phyloP scores from a whole-genome alignment of 1,140 invertebrate species.

The Drosophila arizonae region DNA sequence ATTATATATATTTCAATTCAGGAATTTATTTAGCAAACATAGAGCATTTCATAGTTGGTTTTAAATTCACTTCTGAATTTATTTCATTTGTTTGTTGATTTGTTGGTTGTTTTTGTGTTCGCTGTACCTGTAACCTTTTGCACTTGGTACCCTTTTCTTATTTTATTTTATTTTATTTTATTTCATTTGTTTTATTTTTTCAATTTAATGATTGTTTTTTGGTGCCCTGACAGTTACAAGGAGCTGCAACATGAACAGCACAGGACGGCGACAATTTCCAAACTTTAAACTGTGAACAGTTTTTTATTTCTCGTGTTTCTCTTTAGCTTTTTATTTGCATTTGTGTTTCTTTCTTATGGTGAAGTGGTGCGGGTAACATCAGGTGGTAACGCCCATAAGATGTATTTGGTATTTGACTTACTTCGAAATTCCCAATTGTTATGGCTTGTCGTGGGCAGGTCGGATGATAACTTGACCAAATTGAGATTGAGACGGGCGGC shows the following conservation, averaged over 20 bases:
- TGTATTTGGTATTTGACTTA: constrained; percentile 29
- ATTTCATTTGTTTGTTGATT: constrained; percentile 54
- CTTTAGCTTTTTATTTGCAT: not conserved
- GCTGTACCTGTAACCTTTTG: constrained; percentile 82
- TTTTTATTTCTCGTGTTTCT: not conserved
- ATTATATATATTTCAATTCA: too few species aligned
- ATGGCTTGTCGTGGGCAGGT: constrained; percentile 5
- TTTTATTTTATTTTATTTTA: constrained; percentile 30
- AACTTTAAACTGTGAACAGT: constrained; percentile 25
- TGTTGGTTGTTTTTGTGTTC: constrained; percentile 16
- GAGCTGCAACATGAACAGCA: constrained; percentile 42
- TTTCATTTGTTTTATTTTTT: constrained; percentile 43
- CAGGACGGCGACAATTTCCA: constrained; percentile 43
- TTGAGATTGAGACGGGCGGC: constrained; percentile 22
- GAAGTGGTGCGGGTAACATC: constrained; percentile 13
- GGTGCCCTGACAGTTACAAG: constrained; percentile 68
- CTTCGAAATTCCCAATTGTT: constrained; percentile 41
- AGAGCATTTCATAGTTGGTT: constrained; percentile 18
- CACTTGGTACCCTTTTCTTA: constrained; percentile 77
- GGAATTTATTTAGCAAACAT: too few species aligned
- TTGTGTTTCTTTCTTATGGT: not conserved
- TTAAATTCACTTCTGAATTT: constrained; percentile 25
- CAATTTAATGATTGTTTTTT: constrained; percentile 79
- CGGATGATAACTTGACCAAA: constrained; percentile 38
- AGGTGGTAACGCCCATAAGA: constrained; percentile 46